Percentiles rank a stretch among this genome's conserved stretches.
Conservation (phyloP, 37 sponge, comb jelly and placozoan genomes). For the Beroe forskalii region DNA sequence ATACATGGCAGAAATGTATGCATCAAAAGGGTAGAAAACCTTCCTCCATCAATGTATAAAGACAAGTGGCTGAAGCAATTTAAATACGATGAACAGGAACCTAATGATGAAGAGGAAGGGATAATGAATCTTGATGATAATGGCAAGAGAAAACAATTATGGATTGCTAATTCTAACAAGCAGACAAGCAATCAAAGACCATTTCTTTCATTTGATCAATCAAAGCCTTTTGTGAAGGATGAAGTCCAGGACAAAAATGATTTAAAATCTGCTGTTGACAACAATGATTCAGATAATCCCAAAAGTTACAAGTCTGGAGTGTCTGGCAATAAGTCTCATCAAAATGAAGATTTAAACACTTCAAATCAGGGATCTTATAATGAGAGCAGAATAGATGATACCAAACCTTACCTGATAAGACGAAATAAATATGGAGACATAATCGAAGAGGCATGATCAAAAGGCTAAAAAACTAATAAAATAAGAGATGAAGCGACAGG, state of each 20-base stretch:
- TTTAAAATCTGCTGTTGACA: not conserved
- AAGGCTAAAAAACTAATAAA: too few species aligned
- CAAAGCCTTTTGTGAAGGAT: not conserved
- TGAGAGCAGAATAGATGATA: not conserved
- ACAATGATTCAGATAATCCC: not conserved
- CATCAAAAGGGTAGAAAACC: not conserved
- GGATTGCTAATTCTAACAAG: too few species aligned
- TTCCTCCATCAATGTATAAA: not conserved
- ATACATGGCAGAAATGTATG: not conserved
- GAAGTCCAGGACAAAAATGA: not conserved
- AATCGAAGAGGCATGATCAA: slow-evolving; percentile 1
- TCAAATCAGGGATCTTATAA: not conserved
- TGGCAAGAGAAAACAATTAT: too few species aligned
- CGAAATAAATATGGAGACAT: slow-evolving; percentile 47
- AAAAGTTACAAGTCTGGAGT: not conserved
- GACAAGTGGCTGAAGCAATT: not conserved
- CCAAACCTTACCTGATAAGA: not conserved
- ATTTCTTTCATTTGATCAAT: not conserved
- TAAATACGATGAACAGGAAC: not conserved
- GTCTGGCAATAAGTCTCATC: too few species aligned
- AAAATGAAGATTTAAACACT: too few species aligned
- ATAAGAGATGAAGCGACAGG: too few species aligned
- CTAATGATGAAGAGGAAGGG: not conserved
- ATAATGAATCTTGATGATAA: not conserved
- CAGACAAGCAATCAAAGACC: not conserved